Evolutionary conservation across 2,797 vertebrate species (phyloP).

Genomic region (Cirrhinus molitorella): DNA sequence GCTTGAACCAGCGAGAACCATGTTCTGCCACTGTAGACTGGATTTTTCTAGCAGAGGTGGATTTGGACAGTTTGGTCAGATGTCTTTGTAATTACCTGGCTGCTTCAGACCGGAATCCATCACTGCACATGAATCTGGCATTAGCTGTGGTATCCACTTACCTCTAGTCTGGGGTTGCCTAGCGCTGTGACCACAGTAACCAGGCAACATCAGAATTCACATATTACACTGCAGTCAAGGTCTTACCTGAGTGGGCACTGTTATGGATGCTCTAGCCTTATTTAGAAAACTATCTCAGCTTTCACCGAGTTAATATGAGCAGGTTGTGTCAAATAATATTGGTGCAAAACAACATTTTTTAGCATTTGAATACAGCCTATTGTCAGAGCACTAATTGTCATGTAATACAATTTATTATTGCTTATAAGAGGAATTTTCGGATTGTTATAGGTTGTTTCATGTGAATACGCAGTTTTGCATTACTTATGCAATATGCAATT

Average conservation of each 20-base stretch:
- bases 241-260: slow-evolving; percentile 44
- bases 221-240: slow-evolving; percentile 49
- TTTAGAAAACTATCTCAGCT: slow-evolving; percentile 13
- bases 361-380: not conserved
- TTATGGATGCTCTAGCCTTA: slow-evolving; percentile 7
- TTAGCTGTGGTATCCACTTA: slow-evolving; percentile 14
- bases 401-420: not conserved
- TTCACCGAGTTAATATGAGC: slow-evolving; percentile 18
- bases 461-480: not conserved
- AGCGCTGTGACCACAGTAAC: slow-evolving; percentile 56
- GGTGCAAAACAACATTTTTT: not conserved
- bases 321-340: slow-evolving; percentile 1
- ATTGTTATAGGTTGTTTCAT: not conserved
- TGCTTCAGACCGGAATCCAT: slow-evolving; percentile 11
- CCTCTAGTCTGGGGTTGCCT: slow-evolving; percentile 57
- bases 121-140: slow-evolving; percentile 17
- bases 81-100: slow-evolving; percentile 22
- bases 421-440: not conserved
- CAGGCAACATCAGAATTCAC: slow-evolving; percentile 57
- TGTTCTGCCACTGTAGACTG: not conserved
- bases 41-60: not conserved
- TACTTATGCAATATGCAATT: not conserved
- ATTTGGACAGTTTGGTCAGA: slow-evolving; percentile 25
- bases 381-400: not conserved
- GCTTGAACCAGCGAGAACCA: not conserved